Conservation (phyloP, 1,140 invertebrate genomes). For the Myzus persicae region DNA sequence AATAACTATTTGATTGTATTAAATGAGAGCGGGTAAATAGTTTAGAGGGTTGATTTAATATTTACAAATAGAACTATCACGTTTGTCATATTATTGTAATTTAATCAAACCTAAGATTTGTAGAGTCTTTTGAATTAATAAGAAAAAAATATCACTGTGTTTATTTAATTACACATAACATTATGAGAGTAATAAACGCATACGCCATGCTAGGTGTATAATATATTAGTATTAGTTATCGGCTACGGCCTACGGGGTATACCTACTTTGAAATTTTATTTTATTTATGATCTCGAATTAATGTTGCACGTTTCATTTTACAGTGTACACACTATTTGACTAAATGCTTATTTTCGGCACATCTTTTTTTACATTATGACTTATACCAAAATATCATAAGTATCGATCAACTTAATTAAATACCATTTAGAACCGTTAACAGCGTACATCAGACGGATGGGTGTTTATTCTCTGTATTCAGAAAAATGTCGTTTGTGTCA, state of each 20-base stretch:
- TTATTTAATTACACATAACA: not conserved
- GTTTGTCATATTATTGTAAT: not conserved
- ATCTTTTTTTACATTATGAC: not conserved
- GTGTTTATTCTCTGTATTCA: not conserved
- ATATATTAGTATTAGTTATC: not conserved
- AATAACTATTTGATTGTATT: not conserved
- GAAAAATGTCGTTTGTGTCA: not conserved
- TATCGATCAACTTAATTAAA: not conserved
- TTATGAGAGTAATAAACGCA: too few relatives aligned
- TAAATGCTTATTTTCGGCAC: too few relatives aligned
- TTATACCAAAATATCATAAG: not conserved
- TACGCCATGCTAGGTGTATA: not conserved
- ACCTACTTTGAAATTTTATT: not conserved
- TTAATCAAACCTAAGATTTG: not conserved
- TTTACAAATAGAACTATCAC: not conserved
- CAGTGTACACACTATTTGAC: too few relatives aligned
- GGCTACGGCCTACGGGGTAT: not conserved
- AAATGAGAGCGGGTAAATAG: not conserved
- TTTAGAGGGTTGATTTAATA: not conserved
- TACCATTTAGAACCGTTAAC: not conserved
- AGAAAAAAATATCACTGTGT: not conserved
- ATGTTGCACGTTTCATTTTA: not conserved
- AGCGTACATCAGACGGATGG: not conserved
- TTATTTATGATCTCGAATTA: not conserved
- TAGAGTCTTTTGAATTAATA: not conserved